Percentiles rank a stretch among this genome's conserved stretches.
These are phyloP conservation scores for Craniophora ligustri DNA, from an alignment of 2,888 invertebrate genomes.

Conservation along the genomic window DNA sequence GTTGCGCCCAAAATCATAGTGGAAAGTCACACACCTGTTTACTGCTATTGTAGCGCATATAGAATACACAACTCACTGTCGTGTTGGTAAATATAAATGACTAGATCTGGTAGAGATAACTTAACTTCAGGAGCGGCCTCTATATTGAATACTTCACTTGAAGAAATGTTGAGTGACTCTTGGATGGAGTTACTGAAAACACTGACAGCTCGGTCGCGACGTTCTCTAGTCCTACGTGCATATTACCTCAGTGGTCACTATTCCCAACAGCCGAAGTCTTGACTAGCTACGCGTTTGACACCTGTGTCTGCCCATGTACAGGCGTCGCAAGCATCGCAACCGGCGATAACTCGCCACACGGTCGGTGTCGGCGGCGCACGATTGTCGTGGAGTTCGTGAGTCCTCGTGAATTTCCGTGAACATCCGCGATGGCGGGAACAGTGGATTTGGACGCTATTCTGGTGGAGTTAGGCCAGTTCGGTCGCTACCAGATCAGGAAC, in stretches of 20 bases:
- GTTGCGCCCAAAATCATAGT: too few relatives aligned
- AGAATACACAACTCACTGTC: too few relatives aligned
- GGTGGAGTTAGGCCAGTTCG: constrained; percentile 78
- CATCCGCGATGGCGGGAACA: constrained; percentile 25
- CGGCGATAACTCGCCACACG: constrained; percentile 28
- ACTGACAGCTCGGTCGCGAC: too few relatives aligned
- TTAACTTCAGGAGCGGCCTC: too few relatives aligned
- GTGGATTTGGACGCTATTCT: constrained; percentile 66
- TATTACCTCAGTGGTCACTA: neutral
- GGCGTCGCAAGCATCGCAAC: constrained; percentile 3
- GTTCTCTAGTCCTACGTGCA: too few relatives aligned
- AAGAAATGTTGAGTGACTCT: too few relatives aligned
- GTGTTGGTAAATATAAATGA: too few relatives aligned
- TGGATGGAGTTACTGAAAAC: too few relatives aligned
- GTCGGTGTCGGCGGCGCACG: constrained; percentile 8
- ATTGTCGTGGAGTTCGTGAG: constrained; percentile 25
- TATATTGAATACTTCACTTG: too few relatives aligned
- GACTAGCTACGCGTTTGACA: constrained; percentile 3
- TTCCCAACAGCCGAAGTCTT: neutral
- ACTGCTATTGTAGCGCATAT: neutral
- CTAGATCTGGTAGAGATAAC: too few relatives aligned
- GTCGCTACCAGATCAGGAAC: constrained; percentile 78
- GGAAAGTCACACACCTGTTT: too few relatives aligned
- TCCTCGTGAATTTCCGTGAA: neutral
- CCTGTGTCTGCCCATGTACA: constrained; percentile 5